Conservation (phyloP, 1,140 invertebrate genomes). For the Eciton burchellii region DNA sequence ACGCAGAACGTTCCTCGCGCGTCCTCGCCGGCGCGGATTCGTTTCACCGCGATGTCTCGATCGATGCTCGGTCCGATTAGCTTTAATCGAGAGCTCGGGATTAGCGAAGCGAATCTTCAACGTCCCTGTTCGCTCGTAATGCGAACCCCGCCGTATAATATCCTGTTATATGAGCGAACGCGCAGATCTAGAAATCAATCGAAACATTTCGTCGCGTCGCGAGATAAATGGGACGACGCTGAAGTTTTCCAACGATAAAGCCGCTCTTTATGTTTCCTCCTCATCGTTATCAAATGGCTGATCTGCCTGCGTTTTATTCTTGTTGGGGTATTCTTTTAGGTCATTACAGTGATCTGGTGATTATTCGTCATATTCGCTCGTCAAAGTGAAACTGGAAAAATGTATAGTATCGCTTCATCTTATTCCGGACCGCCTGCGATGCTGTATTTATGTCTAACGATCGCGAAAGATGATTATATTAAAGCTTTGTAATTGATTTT, state of each 20-base stretch:
- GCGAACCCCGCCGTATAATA: constrained; percentile 20
- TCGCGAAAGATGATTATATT: too few relatives aligned
- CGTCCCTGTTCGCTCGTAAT: neutral
- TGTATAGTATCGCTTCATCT: too few relatives aligned
- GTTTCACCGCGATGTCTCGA: constrained; percentile 17
- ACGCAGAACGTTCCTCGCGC: neutral
- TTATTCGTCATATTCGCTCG: too few relatives aligned
- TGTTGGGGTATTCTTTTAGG: too few relatives aligned
- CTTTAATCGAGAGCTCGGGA: constrained; percentile 23
- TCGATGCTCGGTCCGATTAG: neutral
- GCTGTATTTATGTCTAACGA: too few relatives aligned
- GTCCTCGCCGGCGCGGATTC: constrained; percentile 56
- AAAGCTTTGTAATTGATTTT: too few relatives aligned
- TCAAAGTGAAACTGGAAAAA: too few relatives aligned
- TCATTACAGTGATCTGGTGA: too few relatives aligned
- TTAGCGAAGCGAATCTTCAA: constrained; percentile 19
- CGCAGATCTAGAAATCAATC: constrained; percentile 18
- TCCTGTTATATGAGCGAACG: constrained; percentile 20
- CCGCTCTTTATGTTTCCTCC: neutral
- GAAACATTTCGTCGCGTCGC: constrained; percentile 7
- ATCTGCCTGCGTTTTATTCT: too few relatives aligned
- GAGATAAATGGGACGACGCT: constrained; percentile 25
- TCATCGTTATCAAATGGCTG: neutral
- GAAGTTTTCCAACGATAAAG: constrained; percentile 7
- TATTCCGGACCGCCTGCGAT: too few relatives aligned